Percentiles rank a stretch among this genome's conserved stretches.
Conservation (phyloP, 2,888 invertebrate species). For the Gibbula magus region DNA sequence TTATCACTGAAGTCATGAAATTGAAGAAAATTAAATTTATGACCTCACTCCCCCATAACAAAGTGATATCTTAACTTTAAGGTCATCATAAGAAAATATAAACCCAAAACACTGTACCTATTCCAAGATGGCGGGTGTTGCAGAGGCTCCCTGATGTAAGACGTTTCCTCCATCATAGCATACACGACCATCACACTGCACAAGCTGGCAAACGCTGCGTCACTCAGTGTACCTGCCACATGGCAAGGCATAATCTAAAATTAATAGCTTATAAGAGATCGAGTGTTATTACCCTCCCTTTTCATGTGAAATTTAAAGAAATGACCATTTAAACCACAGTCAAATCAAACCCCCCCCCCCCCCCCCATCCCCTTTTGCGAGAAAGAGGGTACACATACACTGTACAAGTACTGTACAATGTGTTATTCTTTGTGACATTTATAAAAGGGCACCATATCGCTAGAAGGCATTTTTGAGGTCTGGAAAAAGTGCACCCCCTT, state of each 20-base stretch:
- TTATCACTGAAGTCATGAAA: background rate
- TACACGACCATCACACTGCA: constrained; percentile 57
- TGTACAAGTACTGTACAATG: too few relatives aligned
- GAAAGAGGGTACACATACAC: too few relatives aligned
- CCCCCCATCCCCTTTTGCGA: background rate
- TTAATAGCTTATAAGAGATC: too few relatives aligned
- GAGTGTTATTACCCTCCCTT: too few relatives aligned
- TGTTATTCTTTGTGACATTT: too few relatives aligned
- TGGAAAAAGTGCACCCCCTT: too few relatives aligned
- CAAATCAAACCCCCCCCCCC: background rate
- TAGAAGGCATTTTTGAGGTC: too few relatives aligned
- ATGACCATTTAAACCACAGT: background rate
- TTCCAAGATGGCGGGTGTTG: constrained; percentile 52
- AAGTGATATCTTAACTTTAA: too few relatives aligned
- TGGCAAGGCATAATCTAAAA: background rate
- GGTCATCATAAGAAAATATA: too few relatives aligned
- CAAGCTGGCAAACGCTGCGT: constrained; percentile 62
- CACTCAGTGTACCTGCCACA: constrained; percentile 59
- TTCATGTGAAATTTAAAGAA: background rate
- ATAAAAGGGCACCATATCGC: too few relatives aligned
- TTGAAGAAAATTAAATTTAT: background rate
- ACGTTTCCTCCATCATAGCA: constrained; percentile 59
- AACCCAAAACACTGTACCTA: constrained; percentile 35
- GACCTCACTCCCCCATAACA: background rate
- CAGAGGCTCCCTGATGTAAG: constrained; percentile 46